A percentile compares a stretch with the other conserved stretches of the same genome.
phyloP scores from a whole-genome alignment of 2,113 vertebrate genomes.

The Kobus ellipsiprymnus region DNA sequence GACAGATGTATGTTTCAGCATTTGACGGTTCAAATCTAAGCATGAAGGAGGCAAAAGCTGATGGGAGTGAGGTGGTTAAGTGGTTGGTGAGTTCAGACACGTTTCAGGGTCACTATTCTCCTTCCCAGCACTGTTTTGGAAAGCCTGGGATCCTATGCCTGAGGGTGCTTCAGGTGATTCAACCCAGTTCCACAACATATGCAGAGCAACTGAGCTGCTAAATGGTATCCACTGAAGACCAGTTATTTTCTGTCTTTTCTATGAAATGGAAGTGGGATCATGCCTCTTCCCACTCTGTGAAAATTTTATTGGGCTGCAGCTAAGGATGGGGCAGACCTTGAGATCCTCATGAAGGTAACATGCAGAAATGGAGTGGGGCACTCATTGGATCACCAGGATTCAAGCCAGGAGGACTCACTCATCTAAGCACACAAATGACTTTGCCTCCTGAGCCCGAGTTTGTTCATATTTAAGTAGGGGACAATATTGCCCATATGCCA shows the following conservation, averaged over 20 bases:
- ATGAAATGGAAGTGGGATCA: background rate
- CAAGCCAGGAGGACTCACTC: background rate
- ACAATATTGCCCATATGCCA: background rate
- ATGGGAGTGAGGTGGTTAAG: background rate
- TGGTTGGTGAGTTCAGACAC: background rate
- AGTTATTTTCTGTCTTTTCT: conserved; percentile 1
- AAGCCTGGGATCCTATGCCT: background rate
- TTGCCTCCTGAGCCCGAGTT: background rate
- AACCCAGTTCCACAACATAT: background rate
- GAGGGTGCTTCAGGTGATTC: background rate
- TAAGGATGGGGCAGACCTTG: background rate
- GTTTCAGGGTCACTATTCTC: background rate
- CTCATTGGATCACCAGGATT: background rate
- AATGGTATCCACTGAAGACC: background rate
- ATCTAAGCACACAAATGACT: background rate
- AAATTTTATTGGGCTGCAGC: background rate
- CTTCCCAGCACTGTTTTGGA: background rate
- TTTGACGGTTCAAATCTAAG: background rate
- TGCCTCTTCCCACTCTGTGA: background rate
- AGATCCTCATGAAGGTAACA: background rate
- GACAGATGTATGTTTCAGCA: background rate
- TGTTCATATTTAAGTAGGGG: background rate
- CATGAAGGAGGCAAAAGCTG: background rate
- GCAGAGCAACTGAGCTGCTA: background rate
- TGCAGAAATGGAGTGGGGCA: background rate